Percentiles rank a stretch among this genome's conserved stretches.
phyloP scores from a whole-genome alignment of 2,113 vertebrate species.

The Ailuropoda melanoleuca region DNA sequence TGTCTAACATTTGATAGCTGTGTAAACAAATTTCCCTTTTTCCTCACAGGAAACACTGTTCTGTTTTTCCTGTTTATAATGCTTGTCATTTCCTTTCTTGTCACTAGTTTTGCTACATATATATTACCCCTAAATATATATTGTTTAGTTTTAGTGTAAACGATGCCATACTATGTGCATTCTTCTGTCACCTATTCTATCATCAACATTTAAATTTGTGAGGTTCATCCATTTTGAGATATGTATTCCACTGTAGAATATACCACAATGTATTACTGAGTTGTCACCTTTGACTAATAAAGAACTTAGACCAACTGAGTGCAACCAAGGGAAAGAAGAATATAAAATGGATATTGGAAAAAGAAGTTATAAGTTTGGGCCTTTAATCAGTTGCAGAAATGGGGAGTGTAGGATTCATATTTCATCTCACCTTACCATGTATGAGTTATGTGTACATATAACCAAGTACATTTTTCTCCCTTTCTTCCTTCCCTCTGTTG shows the following conservation, averaged over 20 bases:
- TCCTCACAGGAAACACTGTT: background rate
- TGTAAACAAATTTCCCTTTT: background rate
- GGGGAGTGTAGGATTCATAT: background rate
- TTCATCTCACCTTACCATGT: background rate
- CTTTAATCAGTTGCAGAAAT: background rate
- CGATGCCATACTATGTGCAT: background rate
- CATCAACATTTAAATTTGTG: background rate
- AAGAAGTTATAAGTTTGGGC: background rate
- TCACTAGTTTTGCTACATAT: background rate
- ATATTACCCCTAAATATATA: background rate
- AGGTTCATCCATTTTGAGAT: background rate
- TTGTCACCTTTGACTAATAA: background rate
- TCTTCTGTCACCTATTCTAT: background rate
- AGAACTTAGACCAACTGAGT: background rate
- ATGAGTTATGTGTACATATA: background rate
- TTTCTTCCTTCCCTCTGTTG: background rate
- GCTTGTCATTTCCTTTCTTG: background rate
- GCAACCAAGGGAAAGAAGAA: background rate
- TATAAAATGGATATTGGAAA: background rate
- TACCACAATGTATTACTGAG: background rate
- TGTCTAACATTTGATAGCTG: background rate
- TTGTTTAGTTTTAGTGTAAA: background rate
- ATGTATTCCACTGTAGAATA: background rate
- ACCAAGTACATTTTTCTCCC: background rate
- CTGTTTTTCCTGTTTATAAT: background rate